Base-by-base conservation (phyloP, 2,113 vertebrate species). In the Anarrhichthys ocellatus region DNA sequence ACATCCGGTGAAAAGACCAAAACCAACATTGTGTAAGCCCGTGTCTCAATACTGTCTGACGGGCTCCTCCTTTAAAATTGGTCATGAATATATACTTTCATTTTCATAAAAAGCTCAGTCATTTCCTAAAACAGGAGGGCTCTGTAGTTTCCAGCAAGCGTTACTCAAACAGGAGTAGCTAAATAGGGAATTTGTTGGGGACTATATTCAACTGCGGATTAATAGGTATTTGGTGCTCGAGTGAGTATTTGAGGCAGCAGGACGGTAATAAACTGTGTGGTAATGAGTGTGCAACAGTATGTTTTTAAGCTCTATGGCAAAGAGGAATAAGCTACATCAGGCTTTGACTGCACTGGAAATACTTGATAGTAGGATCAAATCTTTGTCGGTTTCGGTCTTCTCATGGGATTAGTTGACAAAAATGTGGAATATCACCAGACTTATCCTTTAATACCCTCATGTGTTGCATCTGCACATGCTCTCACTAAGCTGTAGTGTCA, bases 401-500 rank as follows among this genome's bases (percentile, higher is more conserved):
- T 77, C 18, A n/a, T 36, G 0, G 52, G 42, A 78, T 76, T 78
- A 79, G n/a, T 67, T 50, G 38, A 71, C 54, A 83, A 10, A 44
- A 20, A 73, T 64, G 2, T 66, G 17, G n/a, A 59, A 54, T 40
- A 29, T 62, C 13, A 44, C 3, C 38, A 29, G 9, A 42, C 14
- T 54, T 63, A 63, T 2, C 50, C 56, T 73, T 73, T 73, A 84
- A 64, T 70, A 54, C 44, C 62, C 48, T 75, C 36, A 27, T n/a
- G 38, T 67, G 52, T 61, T 48, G 14, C 22, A 74, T 38, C 29
- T 48, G 29, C 44, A 34, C n/a, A 6, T 9, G 61, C 61, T 52
- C 20, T 8, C 3, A 44, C 44, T 65, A 46, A 38, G 14, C 52
- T 20, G 69, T 13, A 32, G 20, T 64, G 73, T 68, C 3, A 46